phyloP scores from a whole-genome alignment of 2,797 vertebrate species.

The Rhadinocentrus ornatus region DNA sequence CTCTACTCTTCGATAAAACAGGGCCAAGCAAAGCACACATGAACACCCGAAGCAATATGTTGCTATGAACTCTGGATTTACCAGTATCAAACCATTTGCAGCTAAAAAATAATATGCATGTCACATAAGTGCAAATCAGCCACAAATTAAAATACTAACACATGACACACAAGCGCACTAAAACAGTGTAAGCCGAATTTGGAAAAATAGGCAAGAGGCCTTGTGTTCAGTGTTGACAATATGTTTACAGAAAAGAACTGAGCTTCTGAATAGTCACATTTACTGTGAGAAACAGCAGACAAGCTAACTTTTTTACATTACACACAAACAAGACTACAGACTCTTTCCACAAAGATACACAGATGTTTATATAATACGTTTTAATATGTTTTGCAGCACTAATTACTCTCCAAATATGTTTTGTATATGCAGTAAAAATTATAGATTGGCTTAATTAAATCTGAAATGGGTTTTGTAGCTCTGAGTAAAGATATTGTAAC shows the following conservation, averaged over 20 bases:
- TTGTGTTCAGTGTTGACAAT: conserved; percentile 13
- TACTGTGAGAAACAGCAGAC: conserved; percentile 10
- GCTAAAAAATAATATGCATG: conserved; percentile 4
- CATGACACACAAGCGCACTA: not conserved
- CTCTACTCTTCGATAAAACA: conserved; percentile 1
- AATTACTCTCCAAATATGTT: conserved; percentile 8
- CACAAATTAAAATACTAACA: conserved; percentile 2
- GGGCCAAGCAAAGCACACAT: conserved; percentile 19
- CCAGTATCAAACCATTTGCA: not conserved
- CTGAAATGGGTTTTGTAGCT: conserved; percentile 2
- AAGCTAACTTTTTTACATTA: conserved; percentile 5
- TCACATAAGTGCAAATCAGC: conserved; percentile 5
- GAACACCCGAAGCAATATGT: conserved; percentile 12
- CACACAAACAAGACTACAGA: conserved; percentile 3
- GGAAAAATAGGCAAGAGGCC: conserved; percentile 26
- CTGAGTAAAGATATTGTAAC: conserved; percentile 8
- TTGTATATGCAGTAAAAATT: conserved; percentile 1
- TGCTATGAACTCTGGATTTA: conserved; percentile 21
- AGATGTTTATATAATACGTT: conserved; percentile 12
- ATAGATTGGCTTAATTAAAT: not conserved
- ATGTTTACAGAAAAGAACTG: conserved; percentile 20
- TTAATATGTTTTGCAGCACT: not conserved
- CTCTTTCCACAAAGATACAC: conserved; percentile 13
- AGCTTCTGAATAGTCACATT: conserved; percentile 23
- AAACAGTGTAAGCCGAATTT: conserved; percentile 4